phyloP scores from a whole-genome alignment of 2,113 vertebrate genomes.

The Pedionomus torquatus region DNA sequence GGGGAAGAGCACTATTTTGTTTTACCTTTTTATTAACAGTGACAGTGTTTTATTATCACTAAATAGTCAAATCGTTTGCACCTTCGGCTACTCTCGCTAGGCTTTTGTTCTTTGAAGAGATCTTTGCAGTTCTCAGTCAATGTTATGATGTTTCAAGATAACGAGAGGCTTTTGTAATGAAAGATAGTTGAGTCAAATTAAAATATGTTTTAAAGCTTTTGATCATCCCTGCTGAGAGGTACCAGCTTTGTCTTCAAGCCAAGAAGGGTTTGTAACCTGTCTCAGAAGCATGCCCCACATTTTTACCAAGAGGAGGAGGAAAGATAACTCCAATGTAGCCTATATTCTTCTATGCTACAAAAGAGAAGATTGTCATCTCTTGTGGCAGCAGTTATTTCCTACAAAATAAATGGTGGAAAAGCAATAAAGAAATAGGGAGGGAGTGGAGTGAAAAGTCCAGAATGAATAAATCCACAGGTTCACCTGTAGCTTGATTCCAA shows the following conservation, averaged over 20 bases:
- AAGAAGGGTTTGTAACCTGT: not conserved
- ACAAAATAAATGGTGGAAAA: not conserved
- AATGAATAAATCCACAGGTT: not conserved
- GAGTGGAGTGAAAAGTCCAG: not conserved
- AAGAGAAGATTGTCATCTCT: not conserved
- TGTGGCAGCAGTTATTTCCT: not conserved
- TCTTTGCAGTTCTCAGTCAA: not conserved
- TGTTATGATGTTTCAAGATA: not conserved
- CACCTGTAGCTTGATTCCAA: not conserved
- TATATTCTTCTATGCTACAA: not conserved
- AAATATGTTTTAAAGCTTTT: constrained; percentile 44
- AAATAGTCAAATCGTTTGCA: constrained; percentile 7
- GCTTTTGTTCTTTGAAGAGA: not conserved
- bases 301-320: not conserved
- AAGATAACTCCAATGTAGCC: not conserved
- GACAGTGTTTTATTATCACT: constrained; percentile 3
- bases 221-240: not conserved
- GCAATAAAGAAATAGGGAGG: not conserved
- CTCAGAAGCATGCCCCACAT: not conserved
- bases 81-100: not conserved
- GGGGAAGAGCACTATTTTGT: not conserved
- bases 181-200: constrained; percentile 14
- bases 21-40: constrained; percentile 10
- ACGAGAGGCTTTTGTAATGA: not conserved
- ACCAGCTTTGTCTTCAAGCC: constrained; percentile 25